Conservation (phyloP, 2,797 vertebrate genomes). For the Artibeus jamaicensis region DNA sequence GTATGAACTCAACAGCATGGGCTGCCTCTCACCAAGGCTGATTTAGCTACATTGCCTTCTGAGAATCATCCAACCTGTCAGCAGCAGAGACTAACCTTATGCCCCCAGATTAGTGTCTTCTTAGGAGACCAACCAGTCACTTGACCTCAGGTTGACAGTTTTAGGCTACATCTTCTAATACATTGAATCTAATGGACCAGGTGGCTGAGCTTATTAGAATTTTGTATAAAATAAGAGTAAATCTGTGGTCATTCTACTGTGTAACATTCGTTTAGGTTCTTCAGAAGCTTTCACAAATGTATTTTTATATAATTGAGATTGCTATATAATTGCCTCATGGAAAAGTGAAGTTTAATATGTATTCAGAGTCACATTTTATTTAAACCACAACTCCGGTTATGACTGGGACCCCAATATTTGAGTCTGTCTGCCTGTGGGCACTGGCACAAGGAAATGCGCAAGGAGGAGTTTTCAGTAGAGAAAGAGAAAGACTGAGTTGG, state of each 20-base stretch:
- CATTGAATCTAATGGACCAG: not conserved
- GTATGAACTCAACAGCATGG: not conserved
- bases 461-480: not conserved
- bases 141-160: not conserved
- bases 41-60: not conserved
- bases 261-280: not conserved
- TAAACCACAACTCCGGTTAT: not conserved
- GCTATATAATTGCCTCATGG: not conserved
- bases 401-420: not conserved
- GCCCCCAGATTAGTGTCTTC: not conserved
- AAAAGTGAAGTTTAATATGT: not conserved
- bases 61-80: not conserved
- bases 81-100: not conserved
- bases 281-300: not conserved
- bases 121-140: not conserved
- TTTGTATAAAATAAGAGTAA: not conserved
- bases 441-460: not conserved
- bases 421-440: not conserved
- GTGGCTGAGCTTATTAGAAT: not conserved
- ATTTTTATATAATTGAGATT: not conserved
- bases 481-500: not conserved
- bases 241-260: not conserved
- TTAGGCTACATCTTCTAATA: not conserved
- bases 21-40: not conserved
- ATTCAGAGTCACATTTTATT: not conserved